Conservation (phyloP, 2,113 vertebrate species). For the Pelecanus crispus region DNA sequence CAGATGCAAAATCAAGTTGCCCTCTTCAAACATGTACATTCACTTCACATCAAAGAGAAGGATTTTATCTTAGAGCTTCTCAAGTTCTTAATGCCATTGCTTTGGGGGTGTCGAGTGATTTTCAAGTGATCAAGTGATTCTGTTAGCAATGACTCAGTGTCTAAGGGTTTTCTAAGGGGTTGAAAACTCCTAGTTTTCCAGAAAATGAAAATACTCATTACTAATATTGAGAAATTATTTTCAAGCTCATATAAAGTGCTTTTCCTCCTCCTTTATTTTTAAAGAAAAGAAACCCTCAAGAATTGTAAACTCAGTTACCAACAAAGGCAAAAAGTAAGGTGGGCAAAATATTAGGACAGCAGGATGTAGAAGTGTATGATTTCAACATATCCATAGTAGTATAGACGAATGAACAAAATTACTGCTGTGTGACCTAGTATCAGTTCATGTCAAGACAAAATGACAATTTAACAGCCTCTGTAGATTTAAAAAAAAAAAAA, state of each 20-base stretch:
- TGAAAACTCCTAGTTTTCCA: not conserved
- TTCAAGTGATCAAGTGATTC: not conserved
- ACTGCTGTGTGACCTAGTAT: not conserved
- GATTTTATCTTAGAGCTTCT: not conserved
- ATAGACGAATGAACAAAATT: not conserved
- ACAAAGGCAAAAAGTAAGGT: not conserved
- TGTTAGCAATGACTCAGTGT: not conserved
- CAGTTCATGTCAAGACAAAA: not conserved
- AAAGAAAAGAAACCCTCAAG: not conserved
- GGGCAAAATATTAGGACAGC: not conserved
- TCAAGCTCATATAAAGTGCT: not conserved
- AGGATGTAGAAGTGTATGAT: not conserved
- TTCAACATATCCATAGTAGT: not conserved
- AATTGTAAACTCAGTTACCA: not conserved
- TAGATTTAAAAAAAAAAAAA: not conserved
- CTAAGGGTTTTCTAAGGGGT: not conserved
- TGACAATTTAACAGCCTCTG: not conserved
- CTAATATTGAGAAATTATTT: not conserved
- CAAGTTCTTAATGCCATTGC: not conserved
- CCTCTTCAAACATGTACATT: not conserved
- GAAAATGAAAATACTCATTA: not conserved
- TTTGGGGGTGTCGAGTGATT: not conserved
- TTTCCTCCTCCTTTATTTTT: rapidly evolving
- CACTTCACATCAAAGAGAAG: not conserved
- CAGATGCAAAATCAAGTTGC: not conserved